These are phyloP conservation scores for Aphelenchoides bicaudatus DNA, from an alignment of 2,888 invertebrate genomes.

Conservation along the genomic window DNA sequence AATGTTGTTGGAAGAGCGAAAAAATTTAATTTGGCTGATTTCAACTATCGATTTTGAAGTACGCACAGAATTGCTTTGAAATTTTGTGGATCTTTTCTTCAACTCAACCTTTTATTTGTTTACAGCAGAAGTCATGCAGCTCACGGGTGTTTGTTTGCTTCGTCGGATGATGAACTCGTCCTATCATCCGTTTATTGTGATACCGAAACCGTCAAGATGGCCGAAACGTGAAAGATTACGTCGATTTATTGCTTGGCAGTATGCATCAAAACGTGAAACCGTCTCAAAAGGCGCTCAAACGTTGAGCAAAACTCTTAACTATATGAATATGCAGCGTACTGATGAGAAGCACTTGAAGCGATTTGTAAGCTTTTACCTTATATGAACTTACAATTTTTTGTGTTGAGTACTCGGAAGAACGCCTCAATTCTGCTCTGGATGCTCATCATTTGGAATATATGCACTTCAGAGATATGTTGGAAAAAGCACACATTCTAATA, in stretches of 20 bases:
- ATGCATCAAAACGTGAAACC: constrained; percentile 44
- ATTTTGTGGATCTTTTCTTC: no score
- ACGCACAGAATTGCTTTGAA: neutral
- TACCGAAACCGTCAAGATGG: constrained; percentile 57
- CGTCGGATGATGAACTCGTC: constrained; percentile 54
- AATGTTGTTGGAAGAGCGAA: constrained; percentile 9
- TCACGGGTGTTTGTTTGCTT: constrained; percentile 32
- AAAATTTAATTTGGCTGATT: constrained; percentile 13
- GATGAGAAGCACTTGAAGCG: constrained; percentile 44
- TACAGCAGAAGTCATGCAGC: constrained; percentile 25
- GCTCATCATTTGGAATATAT: constrained; percentile 52
- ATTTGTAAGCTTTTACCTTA: constrained; percentile 32
- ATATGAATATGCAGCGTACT: constrained; percentile 53
- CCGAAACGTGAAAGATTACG: constrained; percentile 47
- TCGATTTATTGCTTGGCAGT: constrained; percentile 58
- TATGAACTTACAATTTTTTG: constrained; percentile 2
- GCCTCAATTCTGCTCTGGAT: constrained; percentile 47
- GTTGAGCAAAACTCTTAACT: constrained; percentile 51
- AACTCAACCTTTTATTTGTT: neutral
- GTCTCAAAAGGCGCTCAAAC: constrained; percentile 47
- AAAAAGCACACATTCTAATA: constrained; percentile 51
- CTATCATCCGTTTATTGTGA: constrained; percentile 50
- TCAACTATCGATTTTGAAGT: neutral
- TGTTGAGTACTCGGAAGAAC: constrained; percentile 49
- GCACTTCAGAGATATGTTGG: constrained; percentile 48